Evolutionary conservation across 2,113 vertebrate genomes (phyloP).

Genomic region (Ammospiza caudacuta): DNA sequence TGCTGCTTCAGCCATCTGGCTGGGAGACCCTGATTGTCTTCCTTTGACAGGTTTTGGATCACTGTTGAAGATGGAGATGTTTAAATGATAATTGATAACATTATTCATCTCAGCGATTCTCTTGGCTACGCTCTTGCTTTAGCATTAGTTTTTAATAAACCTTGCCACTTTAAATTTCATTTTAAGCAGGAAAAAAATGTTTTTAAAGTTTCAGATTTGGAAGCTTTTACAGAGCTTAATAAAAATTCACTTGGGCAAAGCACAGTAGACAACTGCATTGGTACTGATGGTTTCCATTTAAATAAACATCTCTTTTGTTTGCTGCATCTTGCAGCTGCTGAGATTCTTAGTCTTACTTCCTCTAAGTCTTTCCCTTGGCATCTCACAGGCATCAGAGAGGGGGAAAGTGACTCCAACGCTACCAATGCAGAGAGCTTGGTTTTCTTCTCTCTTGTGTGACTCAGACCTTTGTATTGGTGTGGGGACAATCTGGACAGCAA

Average conservation of each 20-base stretch:
- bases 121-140: not conserved
- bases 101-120: not conserved
- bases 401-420: not conserved
- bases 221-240: not conserved
- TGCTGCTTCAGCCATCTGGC: not conserved
- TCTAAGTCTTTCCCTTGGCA: not conserved
- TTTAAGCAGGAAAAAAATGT: not conserved
- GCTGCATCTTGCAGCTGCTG: not conserved
- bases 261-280: not conserved
- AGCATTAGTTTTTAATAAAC: not conserved
- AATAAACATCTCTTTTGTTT: not conserved
- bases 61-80: not conserved
- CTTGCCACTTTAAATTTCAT: not conserved
- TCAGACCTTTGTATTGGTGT: not conserved
- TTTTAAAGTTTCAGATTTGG: not conserved
- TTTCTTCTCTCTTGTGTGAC: not conserved
- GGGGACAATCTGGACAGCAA: not conserved
- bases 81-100: conserved; percentile 6
- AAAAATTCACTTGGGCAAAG: not conserved
- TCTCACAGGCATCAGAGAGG: not conserved
- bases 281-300: conserved; percentile 10
- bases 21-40: not conserved
- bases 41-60: not conserved
- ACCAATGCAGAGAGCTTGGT: not conserved
- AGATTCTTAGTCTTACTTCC: not conserved